Conservation (phyloP, 2,888 invertebrate genomes). For the Acrobasis consociella region DNA sequence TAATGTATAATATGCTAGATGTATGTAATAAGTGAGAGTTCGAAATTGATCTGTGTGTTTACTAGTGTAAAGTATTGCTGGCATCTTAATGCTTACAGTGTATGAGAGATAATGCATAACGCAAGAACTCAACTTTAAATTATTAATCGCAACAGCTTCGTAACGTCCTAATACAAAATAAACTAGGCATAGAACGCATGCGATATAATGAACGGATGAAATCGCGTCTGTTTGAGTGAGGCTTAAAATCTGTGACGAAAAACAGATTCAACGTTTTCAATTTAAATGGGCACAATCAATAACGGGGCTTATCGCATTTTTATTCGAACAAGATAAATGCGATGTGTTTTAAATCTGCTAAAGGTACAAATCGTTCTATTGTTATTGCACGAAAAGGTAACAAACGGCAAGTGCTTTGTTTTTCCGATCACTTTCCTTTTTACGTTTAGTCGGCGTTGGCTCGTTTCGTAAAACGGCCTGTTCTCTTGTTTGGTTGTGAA, state of each 20-base stretch:
- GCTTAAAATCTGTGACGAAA: slow-evolving; percentile 60
- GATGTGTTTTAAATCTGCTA: slow-evolving; percentile 71
- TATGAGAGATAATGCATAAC: too few species aligned
- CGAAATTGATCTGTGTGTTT: too few species aligned
- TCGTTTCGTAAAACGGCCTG: background rate
- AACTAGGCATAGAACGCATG: too few species aligned
- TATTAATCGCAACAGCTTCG: too few species aligned
- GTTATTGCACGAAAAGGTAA: slow-evolving; percentile 53
- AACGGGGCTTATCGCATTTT: slow-evolving; percentile 70
- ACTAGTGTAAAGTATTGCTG: too few species aligned
- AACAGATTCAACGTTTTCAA: slow-evolving; percentile 66
- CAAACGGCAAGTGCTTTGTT: slow-evolving; percentile 54
- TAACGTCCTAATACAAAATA: too few species aligned
- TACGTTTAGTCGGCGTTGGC: slow-evolving; percentile 12
- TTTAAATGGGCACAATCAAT: slow-evolving; percentile 75
- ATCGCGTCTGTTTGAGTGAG: too few species aligned
- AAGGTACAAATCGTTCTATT: slow-evolving; percentile 65
- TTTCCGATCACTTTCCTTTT: slow-evolving; percentile 47
- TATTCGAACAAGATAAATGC: slow-evolving; percentile 66
- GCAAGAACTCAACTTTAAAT: too few species aligned
- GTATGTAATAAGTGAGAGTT: too few species aligned
- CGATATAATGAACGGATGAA: too few species aligned
- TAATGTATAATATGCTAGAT: too few species aligned
- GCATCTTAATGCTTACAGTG: too few species aligned
- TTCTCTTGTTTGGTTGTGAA: background rate